These are phyloP conservation scores for Agriopis marginaria DNA, from an alignment of 2,888 invertebrate species.

Conservation along the genomic window DNA sequence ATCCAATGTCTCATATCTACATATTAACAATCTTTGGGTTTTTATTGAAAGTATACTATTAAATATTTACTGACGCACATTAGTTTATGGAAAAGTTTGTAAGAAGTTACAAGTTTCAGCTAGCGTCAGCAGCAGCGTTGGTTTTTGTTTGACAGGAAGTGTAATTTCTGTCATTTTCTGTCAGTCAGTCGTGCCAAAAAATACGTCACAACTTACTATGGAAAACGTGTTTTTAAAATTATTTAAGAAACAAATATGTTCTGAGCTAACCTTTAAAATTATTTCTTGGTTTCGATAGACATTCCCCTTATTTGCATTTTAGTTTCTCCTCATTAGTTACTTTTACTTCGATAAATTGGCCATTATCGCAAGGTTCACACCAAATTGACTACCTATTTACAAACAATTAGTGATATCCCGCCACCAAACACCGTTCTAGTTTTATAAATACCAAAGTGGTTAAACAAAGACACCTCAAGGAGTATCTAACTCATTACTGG, in stretches of 20 bases:
- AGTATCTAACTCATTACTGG: conserved; percentile 23
- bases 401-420: conserved; percentile 35
- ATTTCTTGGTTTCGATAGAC: background rate
- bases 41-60: no score
- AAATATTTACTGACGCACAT: conserved; percentile 19
- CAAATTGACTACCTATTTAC: conserved; percentile 27
- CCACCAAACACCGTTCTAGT: conserved; percentile 22
- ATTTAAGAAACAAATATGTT: background rate
- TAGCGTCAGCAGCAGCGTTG: conserved; percentile 1
- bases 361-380: conserved; percentile 1
- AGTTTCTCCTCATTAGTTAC: background rate
- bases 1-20: no score
- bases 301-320: conserved; percentile 3
- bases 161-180: conserved; percentile 22
- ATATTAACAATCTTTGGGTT: no score
- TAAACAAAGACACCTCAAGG: conserved; percentile 25
- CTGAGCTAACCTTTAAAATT: background rate
- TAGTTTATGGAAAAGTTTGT: background rate
- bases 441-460: conserved; percentile 22
- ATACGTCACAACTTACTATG: conserved; percentile 4
- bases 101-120: conserved; percentile 12
- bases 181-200: conserved; percentile 9
- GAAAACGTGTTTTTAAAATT: no score
- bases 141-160: conserved; percentile 32
- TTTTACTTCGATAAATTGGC: conserved; percentile 8